Percentiles rank a stretch among this genome's conserved stretches.
Evolutionary conservation across 2,888 invertebrate species (phyloP).

Genomic region (Troglohyphantes excavatus): DNA sequence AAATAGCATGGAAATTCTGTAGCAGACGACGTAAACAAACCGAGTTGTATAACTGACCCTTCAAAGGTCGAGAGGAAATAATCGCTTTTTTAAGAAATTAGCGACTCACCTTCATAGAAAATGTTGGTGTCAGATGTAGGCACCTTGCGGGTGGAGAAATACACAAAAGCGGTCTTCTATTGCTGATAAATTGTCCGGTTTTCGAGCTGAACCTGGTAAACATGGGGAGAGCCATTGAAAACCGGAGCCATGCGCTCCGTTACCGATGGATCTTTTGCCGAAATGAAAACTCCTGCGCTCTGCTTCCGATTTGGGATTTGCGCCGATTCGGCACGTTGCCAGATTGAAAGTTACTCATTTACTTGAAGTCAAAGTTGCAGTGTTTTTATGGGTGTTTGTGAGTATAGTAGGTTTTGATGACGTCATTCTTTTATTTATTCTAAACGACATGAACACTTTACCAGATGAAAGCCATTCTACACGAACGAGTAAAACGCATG

Average conservation of each 20-base stretch:
- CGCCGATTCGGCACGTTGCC: constrained; percentile 46
- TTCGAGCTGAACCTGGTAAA: constrained; percentile 33
- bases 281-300: constrained; percentile 43
- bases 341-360: constrained; percentile 2
- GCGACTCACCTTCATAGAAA: constrained; percentile 60
- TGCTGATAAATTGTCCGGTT: constrained; percentile 32
- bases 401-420: too few species aligned
- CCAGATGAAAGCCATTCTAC: too few species aligned
- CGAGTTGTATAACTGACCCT: constrained; percentile 75
- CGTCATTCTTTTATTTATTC: too few species aligned
- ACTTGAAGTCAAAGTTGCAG: constrained; percentile 15
- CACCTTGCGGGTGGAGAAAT: constrained; percentile 42
- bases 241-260: constrained; percentile 32
- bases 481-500: too few species aligned
- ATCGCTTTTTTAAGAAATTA: neutral
- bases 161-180: constrained; percentile 28
- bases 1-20: neutral
- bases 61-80: constrained; percentile 61
- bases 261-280: constrained; percentile 17
- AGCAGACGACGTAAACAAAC: constrained; percentile 71
- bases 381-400: too few species aligned
- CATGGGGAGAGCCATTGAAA: constrained; percentile 51
- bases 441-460: too few species aligned
- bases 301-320: constrained; percentile 26
- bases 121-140: constrained; percentile 38